Percentiles rank a stretch among this genome's conserved stretches.
phyloP scores from a whole-genome alignment of 2,113 vertebrate genomes.

The Hymenochirus boettgeri region DNA sequence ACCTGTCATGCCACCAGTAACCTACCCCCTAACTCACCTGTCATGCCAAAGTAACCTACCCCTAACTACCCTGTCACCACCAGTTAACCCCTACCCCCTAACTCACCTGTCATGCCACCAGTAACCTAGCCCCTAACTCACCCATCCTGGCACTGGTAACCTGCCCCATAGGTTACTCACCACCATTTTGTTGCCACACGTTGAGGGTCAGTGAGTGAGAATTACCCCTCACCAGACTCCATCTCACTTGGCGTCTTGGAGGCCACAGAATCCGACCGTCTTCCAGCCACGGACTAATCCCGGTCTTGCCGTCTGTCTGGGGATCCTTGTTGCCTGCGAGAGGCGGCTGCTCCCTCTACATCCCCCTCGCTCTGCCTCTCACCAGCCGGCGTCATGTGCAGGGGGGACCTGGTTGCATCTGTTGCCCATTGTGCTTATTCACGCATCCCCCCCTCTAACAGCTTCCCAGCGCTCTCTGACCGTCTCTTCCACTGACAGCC shows the following conservation, averaged over 20 bases:
- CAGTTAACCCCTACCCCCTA: too few species aligned
- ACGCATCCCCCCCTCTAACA: neutral
- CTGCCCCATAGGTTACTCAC: conserved; percentile 7
- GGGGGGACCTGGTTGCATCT: neutral
- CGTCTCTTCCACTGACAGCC: conserved; percentile 28
- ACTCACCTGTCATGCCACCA: too few species aligned
- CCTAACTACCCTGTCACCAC: too few species aligned
- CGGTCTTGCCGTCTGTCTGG: neutral
- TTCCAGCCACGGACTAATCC: neutral
- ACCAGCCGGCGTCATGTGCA: neutral
- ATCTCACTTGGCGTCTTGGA: neutral
- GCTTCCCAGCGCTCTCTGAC: neutral
- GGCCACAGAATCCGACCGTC: neutral
- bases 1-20: too few species aligned
- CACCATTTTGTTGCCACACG: conserved; percentile 19
- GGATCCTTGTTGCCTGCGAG: too few species aligned
- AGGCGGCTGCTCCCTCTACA: too few species aligned
- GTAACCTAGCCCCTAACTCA: too few species aligned
- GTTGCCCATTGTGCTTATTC: neutral
- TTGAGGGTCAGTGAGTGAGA: neutral
- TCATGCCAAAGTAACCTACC: too few species aligned
- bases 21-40: too few species aligned
- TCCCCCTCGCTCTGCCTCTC: neutral
- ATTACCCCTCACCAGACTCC: conserved; percentile 10
- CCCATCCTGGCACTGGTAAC: neutral